Evolutionary conservation across 1,140 invertebrate species (phyloP).

Genomic region (Carposina sasakii): DNA sequence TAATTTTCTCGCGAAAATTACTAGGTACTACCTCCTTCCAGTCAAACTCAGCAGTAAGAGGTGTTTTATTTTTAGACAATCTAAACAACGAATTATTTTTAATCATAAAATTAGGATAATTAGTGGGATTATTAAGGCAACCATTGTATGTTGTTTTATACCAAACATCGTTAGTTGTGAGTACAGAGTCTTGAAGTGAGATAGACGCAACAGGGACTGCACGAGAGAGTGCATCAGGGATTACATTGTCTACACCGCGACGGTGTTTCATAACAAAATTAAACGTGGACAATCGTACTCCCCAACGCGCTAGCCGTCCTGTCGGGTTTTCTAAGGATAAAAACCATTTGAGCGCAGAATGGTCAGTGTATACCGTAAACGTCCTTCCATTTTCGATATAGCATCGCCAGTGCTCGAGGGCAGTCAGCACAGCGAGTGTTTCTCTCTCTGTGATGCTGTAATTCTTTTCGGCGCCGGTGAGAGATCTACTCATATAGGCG

Average conservation of each 20-base stretch:
- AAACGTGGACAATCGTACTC: slow-evolving; percentile 17
- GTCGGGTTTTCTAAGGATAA: slow-evolving; percentile 19
- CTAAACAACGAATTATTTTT: slow-evolving; percentile 8
- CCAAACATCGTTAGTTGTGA: background rate
- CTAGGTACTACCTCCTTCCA: slow-evolving; percentile 3
- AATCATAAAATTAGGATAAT: slow-evolving; percentile 12
- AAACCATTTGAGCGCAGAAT: slow-evolving; percentile 32
- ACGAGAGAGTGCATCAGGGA: slow-evolving; percentile 26
- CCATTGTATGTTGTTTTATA: background rate
- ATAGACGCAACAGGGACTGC: slow-evolving; percentile 3
- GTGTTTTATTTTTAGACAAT: slow-evolving; percentile 3
- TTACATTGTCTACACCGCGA: slow-evolving; percentile 18
- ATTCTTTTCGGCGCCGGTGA: background rate
- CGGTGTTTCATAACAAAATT: slow-evolving; percentile 23
- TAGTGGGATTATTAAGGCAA: slow-evolving; percentile 3
- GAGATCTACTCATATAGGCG: slow-evolving; percentile 21
- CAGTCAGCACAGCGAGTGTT: slow-evolving; percentile 11
- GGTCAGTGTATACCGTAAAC: slow-evolving; percentile 26
- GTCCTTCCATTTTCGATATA: slow-evolving; percentile 20
- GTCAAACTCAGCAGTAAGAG: slow-evolving; percentile 1
- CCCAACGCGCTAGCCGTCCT: slow-evolving; percentile 15
- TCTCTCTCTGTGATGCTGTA: slow-evolving; percentile 6
- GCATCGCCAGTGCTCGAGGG: slow-evolving; percentile 21
- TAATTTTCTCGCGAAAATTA: background rate
- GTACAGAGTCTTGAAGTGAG: background rate